These are phyloP conservation scores for Sebastolobus alascanus DNA, from an alignment of 2,797 vertebrate genomes.

Conservation along the genomic window DNA sequence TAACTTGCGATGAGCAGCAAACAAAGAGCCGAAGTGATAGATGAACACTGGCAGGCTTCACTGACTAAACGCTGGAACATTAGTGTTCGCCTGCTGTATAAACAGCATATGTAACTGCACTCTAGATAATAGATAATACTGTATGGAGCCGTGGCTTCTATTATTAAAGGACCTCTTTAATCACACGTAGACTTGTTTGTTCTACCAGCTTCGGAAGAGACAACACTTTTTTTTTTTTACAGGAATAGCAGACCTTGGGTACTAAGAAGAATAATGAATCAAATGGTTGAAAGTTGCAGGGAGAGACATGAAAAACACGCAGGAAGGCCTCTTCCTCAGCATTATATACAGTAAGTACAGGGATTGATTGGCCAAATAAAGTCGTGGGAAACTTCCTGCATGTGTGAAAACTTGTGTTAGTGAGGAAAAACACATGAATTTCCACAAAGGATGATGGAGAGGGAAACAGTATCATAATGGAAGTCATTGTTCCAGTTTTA, in stretches of 20 bases:
- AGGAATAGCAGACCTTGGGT: background rate
- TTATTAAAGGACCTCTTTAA: constrained; percentile 32
- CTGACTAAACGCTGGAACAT: constrained; percentile 49
- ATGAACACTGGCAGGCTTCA: constrained; percentile 48
- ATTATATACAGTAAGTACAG: background rate
- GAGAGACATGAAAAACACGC: background rate
- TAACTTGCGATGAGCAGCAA: constrained; percentile 45
- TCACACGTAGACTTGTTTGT: constrained; percentile 19
- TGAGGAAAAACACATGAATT: background rate
- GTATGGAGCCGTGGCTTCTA: constrained; percentile 7
- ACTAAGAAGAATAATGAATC: constrained; percentile 2
- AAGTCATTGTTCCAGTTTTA: constrained; percentile 37
- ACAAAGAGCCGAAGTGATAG: constrained; percentile 59
- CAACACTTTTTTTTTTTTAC: background rate
- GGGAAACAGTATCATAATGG: background rate
- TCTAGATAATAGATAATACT: constrained; percentile 42
- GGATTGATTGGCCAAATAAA: background rate
- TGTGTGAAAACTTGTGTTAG: background rate
- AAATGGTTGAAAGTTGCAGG: background rate
- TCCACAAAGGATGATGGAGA: background rate
- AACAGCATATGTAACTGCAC: constrained; percentile 35
- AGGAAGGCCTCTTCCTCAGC: background rate
- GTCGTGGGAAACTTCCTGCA: background rate
- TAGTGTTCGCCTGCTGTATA: constrained; percentile 37
- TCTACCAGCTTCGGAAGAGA: background rate